Percentiles rank a stretch among this genome's conserved stretches.
Conservation (phyloP, 2,797 vertebrate genomes). For the Platyrinchus mystaceus region DNA sequence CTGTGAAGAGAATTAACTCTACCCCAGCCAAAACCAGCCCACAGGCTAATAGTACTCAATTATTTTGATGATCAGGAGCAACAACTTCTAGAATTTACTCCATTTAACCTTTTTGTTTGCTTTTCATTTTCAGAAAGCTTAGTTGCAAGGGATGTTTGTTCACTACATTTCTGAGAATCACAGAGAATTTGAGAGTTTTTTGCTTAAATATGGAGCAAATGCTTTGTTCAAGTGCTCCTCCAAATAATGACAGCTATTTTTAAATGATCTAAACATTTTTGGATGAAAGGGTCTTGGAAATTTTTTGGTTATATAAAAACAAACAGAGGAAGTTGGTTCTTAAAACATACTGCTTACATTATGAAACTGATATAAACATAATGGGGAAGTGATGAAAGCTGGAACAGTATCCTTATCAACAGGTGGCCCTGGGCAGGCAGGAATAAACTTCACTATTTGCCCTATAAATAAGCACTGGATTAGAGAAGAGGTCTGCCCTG, state of each 20-base stretch:
- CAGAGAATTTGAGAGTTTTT: neutral
- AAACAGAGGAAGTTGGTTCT: neutral
- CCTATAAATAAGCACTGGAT: neutral
- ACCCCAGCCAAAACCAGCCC: neutral
- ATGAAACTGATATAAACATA: neutral
- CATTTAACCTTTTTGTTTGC: neutral
- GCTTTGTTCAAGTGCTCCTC: neutral
- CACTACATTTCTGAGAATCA: neutral
- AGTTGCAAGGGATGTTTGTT: neutral
- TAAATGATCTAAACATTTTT: neutral
- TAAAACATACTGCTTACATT: neutral
- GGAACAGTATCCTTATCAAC: neutral
- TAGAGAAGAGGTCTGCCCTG: neutral
- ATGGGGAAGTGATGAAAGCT: neutral
- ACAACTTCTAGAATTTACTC: neutral
- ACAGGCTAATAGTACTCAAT: neutral
- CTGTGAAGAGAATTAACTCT: neutral
- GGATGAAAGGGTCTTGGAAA: neutral
- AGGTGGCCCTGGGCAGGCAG: neutral
- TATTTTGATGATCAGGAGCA: neutral
- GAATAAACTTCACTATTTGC: neutral
- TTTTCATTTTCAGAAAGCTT: neutral
- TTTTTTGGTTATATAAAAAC: neutral
- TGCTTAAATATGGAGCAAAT: neutral
- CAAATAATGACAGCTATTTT: neutral